These are phyloP conservation scores for Chiridota heheva DNA, from an alignment of 35 echinoderm and acorn worm genomes.

Conservation along the genomic window DNA sequence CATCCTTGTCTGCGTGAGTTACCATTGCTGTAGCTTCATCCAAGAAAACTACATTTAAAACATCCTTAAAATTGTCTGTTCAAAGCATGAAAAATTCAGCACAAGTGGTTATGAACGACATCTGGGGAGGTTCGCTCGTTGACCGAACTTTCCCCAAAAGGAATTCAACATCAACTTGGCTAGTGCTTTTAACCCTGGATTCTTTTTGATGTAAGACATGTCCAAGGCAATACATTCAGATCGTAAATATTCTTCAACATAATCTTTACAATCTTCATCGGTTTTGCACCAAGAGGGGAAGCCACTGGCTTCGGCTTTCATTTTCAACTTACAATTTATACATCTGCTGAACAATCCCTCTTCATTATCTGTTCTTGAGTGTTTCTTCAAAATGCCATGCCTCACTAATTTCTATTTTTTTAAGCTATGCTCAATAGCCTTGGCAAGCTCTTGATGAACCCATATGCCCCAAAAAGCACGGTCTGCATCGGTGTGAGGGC, in stretches of 20 bases:
- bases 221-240: constrained; percentile 62
- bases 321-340: no score
- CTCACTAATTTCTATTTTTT: constrained; percentile 17
- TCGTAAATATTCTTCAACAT: constrained; percentile 41
- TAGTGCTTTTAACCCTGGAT: constrained; percentile 52
- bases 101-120: no score
- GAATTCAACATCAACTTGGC: constrained; percentile 58
- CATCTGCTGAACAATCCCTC: no score
- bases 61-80: no score
- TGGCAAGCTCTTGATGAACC: constrained; percentile 51
- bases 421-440: constrained; percentile 53
- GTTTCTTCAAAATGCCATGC: constrained; percentile 62
- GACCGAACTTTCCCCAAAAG: constrained; percentile 71
- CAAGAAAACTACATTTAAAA: no score
- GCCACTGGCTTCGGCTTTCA: no score
- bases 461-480: constrained; percentile 41
- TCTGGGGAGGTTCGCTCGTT: constrained; percentile 50
- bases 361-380: constrained; percentile 10
- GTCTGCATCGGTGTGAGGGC: constrained; percentile 24
- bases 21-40: no score
- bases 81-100: no score
- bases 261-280: constrained; percentile 31
- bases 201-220: constrained; percentile 26
- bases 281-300: constrained; percentile 64
- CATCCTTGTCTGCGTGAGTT: no score